Evolutionary conservation across 1,140 invertebrate genomes (phyloP).

Genomic region (Zaprionus lachaisei): DNA sequence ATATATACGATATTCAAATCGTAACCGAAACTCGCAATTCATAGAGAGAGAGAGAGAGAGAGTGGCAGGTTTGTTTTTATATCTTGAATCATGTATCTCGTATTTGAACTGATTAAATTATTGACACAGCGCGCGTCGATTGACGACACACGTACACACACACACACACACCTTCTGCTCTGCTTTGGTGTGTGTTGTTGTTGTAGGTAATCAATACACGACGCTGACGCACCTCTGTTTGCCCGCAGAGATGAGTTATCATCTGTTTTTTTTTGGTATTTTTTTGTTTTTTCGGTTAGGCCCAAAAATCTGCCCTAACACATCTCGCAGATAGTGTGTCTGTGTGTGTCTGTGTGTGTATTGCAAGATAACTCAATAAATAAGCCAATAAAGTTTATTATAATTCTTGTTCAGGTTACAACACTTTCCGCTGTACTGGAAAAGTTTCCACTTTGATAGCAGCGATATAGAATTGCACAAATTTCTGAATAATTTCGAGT

Average conservation of each 20-base stretch:
- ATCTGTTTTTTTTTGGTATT: neutral
- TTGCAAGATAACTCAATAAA: conserved; percentile 1
- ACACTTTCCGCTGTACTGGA: conserved; percentile 1
- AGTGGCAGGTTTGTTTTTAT: neutral
- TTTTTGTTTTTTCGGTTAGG: neutral
- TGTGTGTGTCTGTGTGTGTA: neutral
- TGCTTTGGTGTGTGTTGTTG: conserved; percentile 24
- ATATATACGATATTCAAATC: conserved; percentile 54
- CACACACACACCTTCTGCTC: conserved; percentile 59
- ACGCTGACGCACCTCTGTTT: conserved; percentile 41
- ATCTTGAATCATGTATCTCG: conserved; percentile 57
- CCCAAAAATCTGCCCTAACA: neutral
- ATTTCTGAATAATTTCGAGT: neutral
- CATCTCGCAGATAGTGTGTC: neutral
- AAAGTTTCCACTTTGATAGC: conserved; percentile 7
- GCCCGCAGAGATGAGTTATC: conserved; percentile 47
- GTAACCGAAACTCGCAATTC: conserved; percentile 46
- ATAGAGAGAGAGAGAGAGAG: neutral
- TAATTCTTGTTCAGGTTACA: conserved; percentile 1
- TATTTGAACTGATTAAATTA: conserved; percentile 80
- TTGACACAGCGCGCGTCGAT: conserved; percentile 63
- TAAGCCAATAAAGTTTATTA: conserved; percentile 5
- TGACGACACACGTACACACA: conserved; percentile 25
- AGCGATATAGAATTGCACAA: neutral
- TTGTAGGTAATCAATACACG: neutral